Percentiles rank a stretch among this genome's conserved stretches.
Evolutionary conservation across 1,140 invertebrate genomes (phyloP).

Genomic region (Laodelphax striatellus): DNA sequence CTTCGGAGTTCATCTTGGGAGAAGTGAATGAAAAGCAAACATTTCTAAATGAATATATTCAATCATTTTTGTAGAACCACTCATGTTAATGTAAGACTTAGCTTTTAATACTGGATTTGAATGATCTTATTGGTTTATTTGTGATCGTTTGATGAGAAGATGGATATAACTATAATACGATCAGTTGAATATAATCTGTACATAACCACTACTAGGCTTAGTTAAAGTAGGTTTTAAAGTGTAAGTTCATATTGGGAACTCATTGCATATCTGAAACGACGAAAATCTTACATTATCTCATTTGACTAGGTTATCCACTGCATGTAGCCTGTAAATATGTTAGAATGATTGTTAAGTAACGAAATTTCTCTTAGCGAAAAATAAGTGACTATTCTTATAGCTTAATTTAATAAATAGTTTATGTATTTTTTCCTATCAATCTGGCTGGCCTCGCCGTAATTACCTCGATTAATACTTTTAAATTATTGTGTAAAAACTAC

Average conservation of each 20-base stretch:
- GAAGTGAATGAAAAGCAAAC: background rate
- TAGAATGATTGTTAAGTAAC: background rate
- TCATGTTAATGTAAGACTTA: background rate
- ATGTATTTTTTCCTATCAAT: background rate
- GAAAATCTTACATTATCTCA: background rate
- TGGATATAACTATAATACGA: background rate
- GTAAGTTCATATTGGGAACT: background rate
- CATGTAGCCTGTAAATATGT: background rate
- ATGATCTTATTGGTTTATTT: background rate
- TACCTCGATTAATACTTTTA: background rate
- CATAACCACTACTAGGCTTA: background rate
- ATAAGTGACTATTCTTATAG: background rate
- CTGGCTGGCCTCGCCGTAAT: constrained; percentile 1
- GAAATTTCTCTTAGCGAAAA: background rate
- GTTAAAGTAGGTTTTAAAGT: background rate
- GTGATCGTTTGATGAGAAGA: background rate
- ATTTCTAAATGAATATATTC: background rate
- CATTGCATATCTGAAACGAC: background rate
- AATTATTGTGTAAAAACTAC: background rate
- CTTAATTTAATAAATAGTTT: background rate
- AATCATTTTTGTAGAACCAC: background rate
- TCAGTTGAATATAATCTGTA: background rate
- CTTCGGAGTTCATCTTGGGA: no score
- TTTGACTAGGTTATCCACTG: constrained; percentile 1
- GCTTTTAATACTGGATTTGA: background rate